Conservation (phyloP, 2,113 vertebrate species). For the Polyodon spathula region DNA sequence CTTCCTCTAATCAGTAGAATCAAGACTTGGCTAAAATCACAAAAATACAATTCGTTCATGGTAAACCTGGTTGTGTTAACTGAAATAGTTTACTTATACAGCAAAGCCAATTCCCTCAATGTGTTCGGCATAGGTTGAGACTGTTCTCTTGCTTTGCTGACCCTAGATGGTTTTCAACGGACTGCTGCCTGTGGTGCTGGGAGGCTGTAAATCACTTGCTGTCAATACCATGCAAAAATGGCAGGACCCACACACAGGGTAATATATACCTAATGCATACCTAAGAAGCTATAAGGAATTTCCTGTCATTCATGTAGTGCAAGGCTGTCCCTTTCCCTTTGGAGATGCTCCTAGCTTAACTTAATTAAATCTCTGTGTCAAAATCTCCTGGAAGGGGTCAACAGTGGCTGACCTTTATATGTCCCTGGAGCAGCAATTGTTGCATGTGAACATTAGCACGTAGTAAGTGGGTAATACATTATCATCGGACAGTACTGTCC, state of each 20-base stretch:
- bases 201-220: constrained; percentile 16
- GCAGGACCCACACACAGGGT: constrained; percentile 6
- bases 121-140: too few species aligned
- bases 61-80: too few species aligned
- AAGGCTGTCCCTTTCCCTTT: constrained; percentile 8
- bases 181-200: constrained; percentile 34
- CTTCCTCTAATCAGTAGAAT: too few species aligned
- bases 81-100: too few species aligned
- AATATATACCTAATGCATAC: constrained; percentile 18
- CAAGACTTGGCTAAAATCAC: too few species aligned
- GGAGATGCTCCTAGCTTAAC: constrained; percentile 9
- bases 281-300: constrained; percentile 8
- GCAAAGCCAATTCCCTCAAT: too few species aligned
- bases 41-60: too few species aligned
- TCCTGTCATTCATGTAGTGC: background rate
- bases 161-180: constrained; percentile 13
- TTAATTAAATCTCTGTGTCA: constrained; percentile 20
- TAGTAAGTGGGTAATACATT: constrained; percentile 8
- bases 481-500: background rate
- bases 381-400: constrained; percentile 17
- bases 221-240: background rate
- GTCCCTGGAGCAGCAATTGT: constrained; percentile 6
- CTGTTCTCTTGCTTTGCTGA: constrained; percentile 8
- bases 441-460: constrained; percentile 6
- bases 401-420: constrained; percentile 17